Conservation (phyloP, 2,888 invertebrate species). For the Bellardia bayeri region DNA sequence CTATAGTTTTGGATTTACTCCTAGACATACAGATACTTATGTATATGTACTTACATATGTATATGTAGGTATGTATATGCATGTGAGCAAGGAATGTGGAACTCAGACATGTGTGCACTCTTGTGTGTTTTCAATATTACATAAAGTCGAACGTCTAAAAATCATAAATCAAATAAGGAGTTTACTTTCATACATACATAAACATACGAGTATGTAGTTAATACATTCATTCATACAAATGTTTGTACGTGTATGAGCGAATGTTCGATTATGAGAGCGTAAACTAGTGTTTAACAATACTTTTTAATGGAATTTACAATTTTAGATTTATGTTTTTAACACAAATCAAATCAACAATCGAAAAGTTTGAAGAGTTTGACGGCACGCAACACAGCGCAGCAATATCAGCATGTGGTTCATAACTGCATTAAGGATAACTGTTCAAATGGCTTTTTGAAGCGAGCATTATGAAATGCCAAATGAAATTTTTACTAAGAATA, state of each 20-base stretch:
- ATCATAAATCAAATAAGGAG: not conserved
- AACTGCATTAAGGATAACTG: constrained; percentile 47
- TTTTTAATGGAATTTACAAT: constrained; percentile 26
- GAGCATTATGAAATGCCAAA: constrained; percentile 1
- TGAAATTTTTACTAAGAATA: constrained; percentile 2
- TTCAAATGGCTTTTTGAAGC: constrained; percentile 39
- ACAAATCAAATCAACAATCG: constrained; percentile 15
- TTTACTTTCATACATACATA: not conserved
- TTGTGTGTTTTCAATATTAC: not conserved
- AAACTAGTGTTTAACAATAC: constrained; percentile 3
- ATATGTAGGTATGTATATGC: not conserved
- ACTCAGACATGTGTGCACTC: constrained; percentile 2
- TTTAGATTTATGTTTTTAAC: constrained; percentile 11
- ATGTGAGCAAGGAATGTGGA: not conserved
- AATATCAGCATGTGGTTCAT: constrained; percentile 45
- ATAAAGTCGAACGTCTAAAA: constrained; percentile 4
- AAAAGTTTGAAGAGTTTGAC: constrained; percentile 24
- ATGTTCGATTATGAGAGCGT: not conserved
- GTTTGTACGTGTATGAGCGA: not conserved
- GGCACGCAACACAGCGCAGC: not conserved
- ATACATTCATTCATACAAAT: not conserved
- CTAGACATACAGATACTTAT: not conserved
- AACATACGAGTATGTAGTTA: not conserved
- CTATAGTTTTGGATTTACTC: not conserved
- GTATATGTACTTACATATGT: too few species aligned